Base-by-base conservation (phyloP, 2,113 vertebrate species). In the Leptobrachium leishanense region DNA sequence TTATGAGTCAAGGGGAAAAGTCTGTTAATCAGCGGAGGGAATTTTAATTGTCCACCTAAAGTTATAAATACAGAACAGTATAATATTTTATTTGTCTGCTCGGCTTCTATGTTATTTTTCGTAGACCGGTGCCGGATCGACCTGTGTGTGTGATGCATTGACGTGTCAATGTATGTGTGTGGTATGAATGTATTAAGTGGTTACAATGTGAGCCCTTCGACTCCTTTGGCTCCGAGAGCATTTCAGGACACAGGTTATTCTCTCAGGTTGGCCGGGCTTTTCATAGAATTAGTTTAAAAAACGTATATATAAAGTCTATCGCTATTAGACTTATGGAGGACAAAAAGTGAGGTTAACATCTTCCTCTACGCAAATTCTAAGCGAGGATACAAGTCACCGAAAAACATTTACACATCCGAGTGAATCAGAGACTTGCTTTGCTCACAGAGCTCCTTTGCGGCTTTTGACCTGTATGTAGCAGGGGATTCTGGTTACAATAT, bases 1-100 rank as follows among this genome's bases (percentile, higher is more conserved):
- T 59, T 59, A 59, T 59, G 55, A 59, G 55, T 59, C 55, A 59
- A 59, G 13, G 55, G 55, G 55, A 59, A 59, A 59, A 59, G 13
- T 11, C 55, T 59, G 13, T 12, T 59, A 59, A 15, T 59, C 55
- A 59, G 55, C 3, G 55, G 13, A 59, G 55, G 55, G 13, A 59
- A 59, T 59, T 59, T 59, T 7, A 59, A 59, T 59, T 59, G 55
- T 59, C 55, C 55, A 59, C 13, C 55, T 59, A 59, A 59, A 59
- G 55, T 15, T 15, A 59, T 59, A 15, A 3, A 59, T 59, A 15
- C 11, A 59, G 55, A 59, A 2, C 55, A 59, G 55, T 15, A 59
- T 59, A 59, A 59, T 59, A 59, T 13, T 50, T 59, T 15, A 59
- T 59, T 59, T 59, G 55, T 59, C 55, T 59, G 50, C 50, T 54